Conservation (phyloP, 1,140 invertebrate species). For the Agrilus planipennis region DNA sequence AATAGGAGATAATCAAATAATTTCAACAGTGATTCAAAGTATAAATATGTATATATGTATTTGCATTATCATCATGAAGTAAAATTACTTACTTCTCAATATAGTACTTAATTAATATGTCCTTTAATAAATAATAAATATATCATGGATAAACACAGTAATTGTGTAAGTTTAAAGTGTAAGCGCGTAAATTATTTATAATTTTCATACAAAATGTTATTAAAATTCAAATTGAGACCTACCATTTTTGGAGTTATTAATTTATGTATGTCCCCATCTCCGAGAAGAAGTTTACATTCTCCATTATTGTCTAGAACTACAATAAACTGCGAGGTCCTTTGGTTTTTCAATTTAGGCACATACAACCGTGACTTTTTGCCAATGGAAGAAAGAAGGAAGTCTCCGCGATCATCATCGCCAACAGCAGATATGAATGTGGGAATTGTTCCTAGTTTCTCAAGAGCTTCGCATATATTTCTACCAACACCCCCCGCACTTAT, state of each 20-base stretch:
- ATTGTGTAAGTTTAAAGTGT: too few relatives aligned
- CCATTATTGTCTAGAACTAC: conserved; percentile 58
- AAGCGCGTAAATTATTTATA: neutral
- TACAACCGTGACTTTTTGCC: conserved; percentile 26
- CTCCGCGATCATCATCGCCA: conserved; percentile 54
- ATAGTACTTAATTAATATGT: too few relatives aligned
- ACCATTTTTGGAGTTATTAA: conserved; percentile 52
- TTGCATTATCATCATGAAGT: too few relatives aligned
- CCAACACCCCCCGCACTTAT: conserved; percentile 74
- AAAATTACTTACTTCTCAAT: too few relatives aligned
- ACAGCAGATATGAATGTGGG: conserved; percentile 68
- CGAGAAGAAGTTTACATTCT: conserved; percentile 66
- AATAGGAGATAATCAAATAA: neutral
- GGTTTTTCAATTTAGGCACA: conserved; percentile 32
- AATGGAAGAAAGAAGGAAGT: conserved; percentile 34
- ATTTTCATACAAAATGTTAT: neutral
- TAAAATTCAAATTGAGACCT: conserved; percentile 23
- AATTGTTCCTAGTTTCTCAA: conserved; percentile 54
- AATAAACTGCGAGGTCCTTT: conserved; percentile 59
- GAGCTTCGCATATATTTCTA: conserved; percentile 78
- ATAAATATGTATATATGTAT: too few relatives aligned
- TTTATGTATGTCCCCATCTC: conserved; percentile 73
- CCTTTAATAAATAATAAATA: too few relatives aligned
- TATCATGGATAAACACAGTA: too few relatives aligned
- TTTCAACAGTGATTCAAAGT: neutral